These are phyloP conservation scores for Cecidostiba fungosa DNA, from an alignment of 2,888 invertebrate genomes.

Conservation along the genomic window DNA sequence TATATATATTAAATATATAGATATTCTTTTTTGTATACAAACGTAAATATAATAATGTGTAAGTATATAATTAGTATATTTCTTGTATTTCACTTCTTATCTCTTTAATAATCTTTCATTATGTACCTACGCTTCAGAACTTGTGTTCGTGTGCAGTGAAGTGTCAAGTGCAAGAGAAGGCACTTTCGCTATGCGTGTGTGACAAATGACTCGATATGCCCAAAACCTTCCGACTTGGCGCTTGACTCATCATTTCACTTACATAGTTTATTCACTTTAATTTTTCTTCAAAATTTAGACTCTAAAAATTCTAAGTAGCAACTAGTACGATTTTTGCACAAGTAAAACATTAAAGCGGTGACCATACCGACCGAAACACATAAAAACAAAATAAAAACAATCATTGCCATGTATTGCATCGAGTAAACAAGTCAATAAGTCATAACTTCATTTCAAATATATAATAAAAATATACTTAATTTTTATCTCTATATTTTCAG, in stretches of 20 bases:
- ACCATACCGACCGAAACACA: slow-evolving; percentile 27
- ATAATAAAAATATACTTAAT: slow-evolving; percentile 46
- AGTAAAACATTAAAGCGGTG: slow-evolving; percentile 49
- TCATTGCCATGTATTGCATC: slow-evolving; percentile 53
- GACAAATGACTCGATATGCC: slow-evolving; percentile 67
- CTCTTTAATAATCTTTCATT: slow-evolving; percentile 58
- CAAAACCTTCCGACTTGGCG: slow-evolving; percentile 66
- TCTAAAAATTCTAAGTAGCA: slow-evolving; percentile 36
- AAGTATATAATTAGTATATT: slow-evolving; percentile 67
- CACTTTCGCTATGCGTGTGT: slow-evolving; percentile 77
- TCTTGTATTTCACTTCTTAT: slow-evolving; percentile 61
- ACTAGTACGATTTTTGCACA: slow-evolving; percentile 62
- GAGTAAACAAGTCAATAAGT: slow-evolving; percentile 21
- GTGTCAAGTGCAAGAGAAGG: slow-evolving; percentile 79
- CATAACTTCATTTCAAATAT: slow-evolving; percentile 28
- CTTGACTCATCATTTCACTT: slow-evolving; percentile 58
- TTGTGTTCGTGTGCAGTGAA: slow-evolving; percentile 71
- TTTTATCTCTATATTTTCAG: slow-evolving; percentile 14
- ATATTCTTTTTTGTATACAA: slow-evolving; percentile 63
- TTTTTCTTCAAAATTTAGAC: slow-evolving; percentile 21
- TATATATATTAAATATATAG: slow-evolving; percentile 42
- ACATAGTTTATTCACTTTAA: slow-evolving; percentile 38
- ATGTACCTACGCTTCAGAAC: slow-evolving; percentile 61
- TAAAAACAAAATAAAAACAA: slow-evolving; percentile 57
- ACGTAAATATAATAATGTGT: slow-evolving; percentile 65